phyloP scores from a whole-genome alignment of 2,888 invertebrate species.

The Drosophila fungiperda region DNA sequence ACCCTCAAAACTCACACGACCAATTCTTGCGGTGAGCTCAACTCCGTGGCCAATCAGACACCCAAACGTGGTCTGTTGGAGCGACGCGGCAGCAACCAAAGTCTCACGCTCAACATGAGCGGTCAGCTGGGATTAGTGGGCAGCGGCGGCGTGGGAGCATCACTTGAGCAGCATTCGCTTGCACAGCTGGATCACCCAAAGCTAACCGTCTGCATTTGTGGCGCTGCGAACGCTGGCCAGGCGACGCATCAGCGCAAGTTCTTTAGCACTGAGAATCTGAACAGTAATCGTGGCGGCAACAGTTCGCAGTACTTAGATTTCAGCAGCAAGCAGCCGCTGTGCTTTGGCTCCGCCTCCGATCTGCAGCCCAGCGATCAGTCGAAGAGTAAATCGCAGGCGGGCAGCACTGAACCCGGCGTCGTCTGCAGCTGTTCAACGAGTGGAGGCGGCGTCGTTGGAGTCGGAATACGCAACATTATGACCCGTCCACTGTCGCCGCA shows the following conservation, averaged over 20 bases:
- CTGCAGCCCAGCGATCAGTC: conserved; percentile 79
- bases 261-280: conserved; percentile 84
- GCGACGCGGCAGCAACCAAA: conserved; percentile 95
- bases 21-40: conserved; percentile 84
- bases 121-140: conserved; percentile 26
- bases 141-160: conserved; percentile 16
- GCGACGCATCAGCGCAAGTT: conserved; percentile 83
- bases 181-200: conserved; percentile 61
- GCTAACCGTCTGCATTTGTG: conserved; percentile 64
- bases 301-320: conserved; percentile 81
- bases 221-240: conserved; percentile 57
- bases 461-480: conserved; percentile 86
- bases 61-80: conserved; percentile 91
- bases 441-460: conserved; percentile 34
- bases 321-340: conserved; percentile 80
- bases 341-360: conserved; percentile 85
- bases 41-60: conserved; percentile 86
- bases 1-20: conserved; percentile 86
- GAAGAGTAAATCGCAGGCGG: conserved; percentile 24
- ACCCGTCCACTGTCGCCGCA: conserved; percentile 89
- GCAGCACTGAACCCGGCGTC: conserved; percentile 32
- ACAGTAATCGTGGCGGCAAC: conserved; percentile 69
- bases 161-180: conserved; percentile 42
- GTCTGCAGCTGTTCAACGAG: conserved; percentile 83
- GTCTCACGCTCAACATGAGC: conserved; percentile 91